Evolutionary conservation across 2,113 vertebrate species (phyloP).

Genomic region (Erpornis zantholeuca): DNA sequence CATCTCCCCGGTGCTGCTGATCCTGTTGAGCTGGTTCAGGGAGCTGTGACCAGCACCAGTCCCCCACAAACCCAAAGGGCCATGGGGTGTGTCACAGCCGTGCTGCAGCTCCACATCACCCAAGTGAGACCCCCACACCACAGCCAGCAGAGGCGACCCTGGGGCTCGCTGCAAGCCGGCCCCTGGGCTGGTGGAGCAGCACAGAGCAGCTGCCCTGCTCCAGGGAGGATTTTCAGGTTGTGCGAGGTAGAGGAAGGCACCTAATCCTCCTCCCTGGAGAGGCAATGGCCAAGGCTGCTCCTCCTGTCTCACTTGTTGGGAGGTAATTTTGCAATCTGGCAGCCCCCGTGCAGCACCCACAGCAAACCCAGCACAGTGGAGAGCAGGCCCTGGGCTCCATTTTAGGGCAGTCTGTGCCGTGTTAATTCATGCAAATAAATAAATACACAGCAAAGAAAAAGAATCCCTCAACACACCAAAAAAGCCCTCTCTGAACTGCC

Average conservation of each 20-base stretch:
- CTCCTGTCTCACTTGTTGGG: neutral
- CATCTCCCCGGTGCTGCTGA: neutral
- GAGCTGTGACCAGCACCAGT: neutral
- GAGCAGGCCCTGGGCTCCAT: neutral
- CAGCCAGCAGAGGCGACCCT: neutral
- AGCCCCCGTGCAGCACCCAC: neutral
- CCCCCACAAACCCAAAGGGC: neutral
- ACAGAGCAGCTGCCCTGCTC: neutral
- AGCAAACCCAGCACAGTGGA: neutral
- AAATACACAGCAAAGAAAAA: neutral
- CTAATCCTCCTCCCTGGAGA: neutral
- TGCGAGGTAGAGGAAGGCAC: neutral
- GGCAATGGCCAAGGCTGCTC: neutral
- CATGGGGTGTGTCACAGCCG: fast-evolving
- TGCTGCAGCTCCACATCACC: fast-evolving
- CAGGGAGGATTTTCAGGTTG: constrained; percentile 1
- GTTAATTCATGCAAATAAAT: neutral
- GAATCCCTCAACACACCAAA: neutral
- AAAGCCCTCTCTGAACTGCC: neutral
- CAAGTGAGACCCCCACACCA: fast-evolving
- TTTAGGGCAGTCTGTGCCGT: neutral
- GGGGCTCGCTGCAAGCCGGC: neutral
- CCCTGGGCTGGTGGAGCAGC: neutral
- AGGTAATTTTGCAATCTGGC: neutral
- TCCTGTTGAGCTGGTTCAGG: neutral